These are phyloP conservation scores for Tychaedon coryphoeus DNA, from an alignment of 2,113 vertebrate species.

Conservation along the genomic window DNA sequence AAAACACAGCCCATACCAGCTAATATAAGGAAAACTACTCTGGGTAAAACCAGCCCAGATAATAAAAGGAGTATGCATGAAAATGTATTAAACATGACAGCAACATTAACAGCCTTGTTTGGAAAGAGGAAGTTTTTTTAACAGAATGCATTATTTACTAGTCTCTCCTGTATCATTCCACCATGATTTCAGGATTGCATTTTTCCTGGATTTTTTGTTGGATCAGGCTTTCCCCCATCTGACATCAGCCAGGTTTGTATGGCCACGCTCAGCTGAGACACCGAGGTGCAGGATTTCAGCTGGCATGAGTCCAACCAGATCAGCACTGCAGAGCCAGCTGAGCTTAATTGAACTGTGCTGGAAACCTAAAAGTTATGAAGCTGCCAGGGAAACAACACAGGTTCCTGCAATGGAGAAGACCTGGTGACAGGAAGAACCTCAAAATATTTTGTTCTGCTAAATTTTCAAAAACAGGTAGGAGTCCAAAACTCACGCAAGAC, in stretches of 20 bases:
- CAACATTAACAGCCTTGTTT: background rate
- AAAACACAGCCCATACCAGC: background rate
- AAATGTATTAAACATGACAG: constrained; percentile 58
- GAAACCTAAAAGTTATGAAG: background rate
- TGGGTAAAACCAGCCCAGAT: background rate
- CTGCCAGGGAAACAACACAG: background rate
- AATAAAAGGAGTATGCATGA: constrained; percentile 51
- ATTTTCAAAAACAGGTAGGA: background rate
- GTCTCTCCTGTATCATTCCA: background rate
- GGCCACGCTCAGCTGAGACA: background rate
- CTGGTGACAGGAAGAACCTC: background rate
- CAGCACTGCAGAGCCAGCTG: background rate
- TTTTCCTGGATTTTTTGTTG: background rate
- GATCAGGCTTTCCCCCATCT: background rate
- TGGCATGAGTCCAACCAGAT: background rate
- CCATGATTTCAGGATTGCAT: background rate
- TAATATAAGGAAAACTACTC: background rate
- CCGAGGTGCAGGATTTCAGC: background rate
- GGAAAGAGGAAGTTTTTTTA: background rate
- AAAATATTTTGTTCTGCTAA: background rate
- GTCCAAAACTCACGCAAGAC: constrained; percentile 10
- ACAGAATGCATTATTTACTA: background rate
- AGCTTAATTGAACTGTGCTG: background rate
- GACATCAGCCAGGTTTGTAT: background rate
- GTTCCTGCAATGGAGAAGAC: background rate